phyloP scores from a whole-genome alignment of 2,888 invertebrate species.

The Scaptomyza parva region DNA sequence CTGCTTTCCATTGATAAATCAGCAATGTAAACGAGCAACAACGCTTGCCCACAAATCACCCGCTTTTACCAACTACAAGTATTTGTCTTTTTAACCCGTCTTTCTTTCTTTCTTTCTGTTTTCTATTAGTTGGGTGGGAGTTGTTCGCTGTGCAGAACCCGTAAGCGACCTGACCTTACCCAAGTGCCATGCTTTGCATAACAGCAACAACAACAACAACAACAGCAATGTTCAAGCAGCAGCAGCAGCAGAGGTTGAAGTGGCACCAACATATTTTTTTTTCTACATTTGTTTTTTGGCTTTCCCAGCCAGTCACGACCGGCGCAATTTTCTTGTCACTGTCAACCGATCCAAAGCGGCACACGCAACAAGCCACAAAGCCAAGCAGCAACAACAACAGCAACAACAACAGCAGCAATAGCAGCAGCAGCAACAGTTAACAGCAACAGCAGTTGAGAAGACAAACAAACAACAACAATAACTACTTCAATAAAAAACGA shows the following conservation, averaged over 20 bases:
- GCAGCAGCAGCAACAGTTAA: slow-evolving; percentile 23
- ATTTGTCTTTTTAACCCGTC: slow-evolving; percentile 3
- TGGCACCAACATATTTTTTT: slow-evolving; percentile 36
- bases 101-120: neutral
- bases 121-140: slow-evolving; percentile 9
- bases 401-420: slow-evolving; percentile 31
- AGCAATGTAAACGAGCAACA: slow-evolving; percentile 44
- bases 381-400: slow-evolving; percentile 32
- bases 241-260: slow-evolving; percentile 12
- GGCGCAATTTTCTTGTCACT: slow-evolving; percentile 75
- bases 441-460: slow-evolving; percentile 38
- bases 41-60: slow-evolving; percentile 51
- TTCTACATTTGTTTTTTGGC: slow-evolving; percentile 55
- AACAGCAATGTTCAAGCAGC: slow-evolving; percentile 8
- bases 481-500: slow-evolving; percentile 6
- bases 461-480: slow-evolving; percentile 41
- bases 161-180: slow-evolving; percentile 48
- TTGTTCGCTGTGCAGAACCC: slow-evolving; percentile 30
- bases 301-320: slow-evolving; percentile 76
- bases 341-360: slow-evolving; percentile 56
- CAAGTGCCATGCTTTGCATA: slow-evolving; percentile 53
- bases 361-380: slow-evolving; percentile 73
- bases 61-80: slow-evolving; percentile 47
- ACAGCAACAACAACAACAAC: slow-evolving; percentile 33
- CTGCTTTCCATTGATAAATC: slow-evolving; percentile 60